These are phyloP conservation scores for Hemicentrotus pulcherrimus DNA, from an alignment of 35 echinoderm and acorn worm genomes.

Conservation along the genomic window DNA sequence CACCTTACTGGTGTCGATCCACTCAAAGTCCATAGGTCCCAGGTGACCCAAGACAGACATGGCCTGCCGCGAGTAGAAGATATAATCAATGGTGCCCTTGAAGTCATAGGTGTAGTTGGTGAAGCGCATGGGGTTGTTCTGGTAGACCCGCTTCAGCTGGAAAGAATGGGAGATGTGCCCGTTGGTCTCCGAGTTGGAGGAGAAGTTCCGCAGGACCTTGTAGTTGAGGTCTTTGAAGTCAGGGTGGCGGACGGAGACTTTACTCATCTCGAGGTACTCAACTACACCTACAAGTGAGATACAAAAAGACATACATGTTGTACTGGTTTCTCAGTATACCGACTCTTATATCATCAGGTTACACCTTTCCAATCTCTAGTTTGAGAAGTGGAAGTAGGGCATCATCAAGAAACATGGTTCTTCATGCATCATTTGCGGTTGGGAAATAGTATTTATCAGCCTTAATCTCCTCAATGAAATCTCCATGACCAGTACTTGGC, in stretches of 20 bases:
- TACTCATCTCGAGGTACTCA: slow-evolving; percentile 86
- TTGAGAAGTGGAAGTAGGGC: too few species aligned
- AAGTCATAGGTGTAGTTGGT: slow-evolving; percentile 97
- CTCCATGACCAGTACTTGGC: too few species aligned
- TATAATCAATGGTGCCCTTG: slow-evolving; percentile 97
- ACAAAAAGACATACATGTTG: not conserved
- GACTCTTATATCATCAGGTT: too few species aligned
- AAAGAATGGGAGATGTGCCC: slow-evolving; percentile 87
- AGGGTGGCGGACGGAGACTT: slow-evolving; percentile 75
- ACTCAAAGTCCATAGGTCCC: slow-evolving; percentile 78
- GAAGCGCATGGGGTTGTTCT: slow-evolving; percentile 82
- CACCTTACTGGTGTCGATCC: slow-evolving; percentile 86
- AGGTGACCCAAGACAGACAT: slow-evolving; percentile 79
- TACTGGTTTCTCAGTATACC: too few species aligned
- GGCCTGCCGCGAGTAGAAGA: slow-evolving; percentile 74
- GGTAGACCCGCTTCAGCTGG: slow-evolving; percentile 75
- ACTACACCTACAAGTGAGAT: slow-evolving; percentile 71
- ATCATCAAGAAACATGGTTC: too few species aligned
- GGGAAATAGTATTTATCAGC: too few species aligned
- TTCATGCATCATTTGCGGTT: too few species aligned
- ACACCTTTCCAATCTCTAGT: too few species aligned
- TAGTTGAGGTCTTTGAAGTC: slow-evolving; percentile 99
- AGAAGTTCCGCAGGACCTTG: slow-evolving; percentile 86
- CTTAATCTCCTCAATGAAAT: too few species aligned
- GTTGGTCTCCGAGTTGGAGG: slow-evolving; percentile 75